phyloP scores from a whole-genome alignment of 2,888 invertebrate species.

The Limenitis camilla region DNA sequence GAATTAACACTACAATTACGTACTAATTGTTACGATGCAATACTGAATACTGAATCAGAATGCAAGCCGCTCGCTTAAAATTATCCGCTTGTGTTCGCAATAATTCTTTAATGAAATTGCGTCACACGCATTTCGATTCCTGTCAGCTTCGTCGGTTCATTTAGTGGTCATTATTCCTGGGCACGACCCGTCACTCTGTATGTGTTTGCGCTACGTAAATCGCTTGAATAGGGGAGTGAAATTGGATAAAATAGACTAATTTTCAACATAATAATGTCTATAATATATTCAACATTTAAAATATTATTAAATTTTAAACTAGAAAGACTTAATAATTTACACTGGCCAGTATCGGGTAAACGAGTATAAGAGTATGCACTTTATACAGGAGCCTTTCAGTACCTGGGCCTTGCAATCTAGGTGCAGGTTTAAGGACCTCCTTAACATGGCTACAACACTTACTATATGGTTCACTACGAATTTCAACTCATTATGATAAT shows the following conservation, averaged over 20 bases:
- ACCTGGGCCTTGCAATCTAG: too few relatives aligned
- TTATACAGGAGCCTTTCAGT: too few relatives aligned
- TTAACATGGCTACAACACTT: too few relatives aligned
- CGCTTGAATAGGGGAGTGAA: neutral
- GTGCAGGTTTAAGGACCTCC: too few relatives aligned
- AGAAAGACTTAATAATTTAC: too few relatives aligned
- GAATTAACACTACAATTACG: constrained; percentile 1
- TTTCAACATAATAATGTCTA: neutral
- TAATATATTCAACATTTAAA: neutral
- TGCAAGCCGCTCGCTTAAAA: constrained; percentile 13
- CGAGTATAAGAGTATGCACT: too few relatives aligned
- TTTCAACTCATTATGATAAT: too few relatives aligned
- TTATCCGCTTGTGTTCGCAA: constrained; percentile 19
- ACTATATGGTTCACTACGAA: too few relatives aligned
- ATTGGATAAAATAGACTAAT: neutral
- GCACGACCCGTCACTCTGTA: constrained; percentile 35
- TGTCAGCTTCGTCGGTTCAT: constrained; percentile 47
- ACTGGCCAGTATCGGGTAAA: too few relatives aligned
- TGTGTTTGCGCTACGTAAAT: constrained; percentile 15
- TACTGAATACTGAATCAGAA: constrained; percentile 10
- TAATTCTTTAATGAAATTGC: constrained; percentile 27
- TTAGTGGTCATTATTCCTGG: constrained; percentile 53
- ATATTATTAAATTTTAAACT: neutral
- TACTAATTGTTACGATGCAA: constrained; percentile 4
- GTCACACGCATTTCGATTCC: constrained; percentile 37